Conservation (phyloP, 2,113 vertebrate species). For the Telmatochromis brachygnathus region DNA sequence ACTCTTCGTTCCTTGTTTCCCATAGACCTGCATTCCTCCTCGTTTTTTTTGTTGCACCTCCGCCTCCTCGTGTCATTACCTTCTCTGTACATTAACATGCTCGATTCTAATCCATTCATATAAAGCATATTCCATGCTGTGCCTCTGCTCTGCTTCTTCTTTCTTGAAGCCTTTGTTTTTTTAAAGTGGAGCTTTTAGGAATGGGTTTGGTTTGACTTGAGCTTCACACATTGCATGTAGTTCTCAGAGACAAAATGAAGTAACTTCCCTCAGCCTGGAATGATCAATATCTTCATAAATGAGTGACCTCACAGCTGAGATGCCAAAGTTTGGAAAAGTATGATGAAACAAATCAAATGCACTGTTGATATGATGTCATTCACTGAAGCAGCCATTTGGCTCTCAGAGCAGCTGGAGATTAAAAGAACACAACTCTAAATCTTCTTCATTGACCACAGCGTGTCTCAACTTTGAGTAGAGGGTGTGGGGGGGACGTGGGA, state of each 20-base stretch:
- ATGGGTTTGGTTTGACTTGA: conserved; percentile 9
- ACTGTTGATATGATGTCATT: conserved; percentile 23
- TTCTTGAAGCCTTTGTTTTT: not conserved
- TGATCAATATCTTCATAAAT: conserved; percentile 15
- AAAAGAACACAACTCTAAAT: conserved; percentile 6
- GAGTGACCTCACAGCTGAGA: conserved; percentile 44
- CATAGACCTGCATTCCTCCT: conserved; percentile 10
- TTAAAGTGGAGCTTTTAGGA: not conserved
- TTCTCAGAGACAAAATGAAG: not conserved
- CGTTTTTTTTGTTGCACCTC: not conserved
- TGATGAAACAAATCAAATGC: not conserved
- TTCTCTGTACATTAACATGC: not conserved
- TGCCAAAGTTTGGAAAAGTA: conserved; percentile 53
- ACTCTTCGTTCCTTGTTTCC: not conserved
- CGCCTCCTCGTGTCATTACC: not conserved
- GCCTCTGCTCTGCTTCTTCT: conserved; percentile 41
- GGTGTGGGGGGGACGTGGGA: not conserved
- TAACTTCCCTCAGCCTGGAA: conserved; percentile 4
- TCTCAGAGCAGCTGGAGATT: conserved; percentile 14
- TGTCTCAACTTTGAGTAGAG: not conserved
- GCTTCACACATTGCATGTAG: conserved; percentile 8
- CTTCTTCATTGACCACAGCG: not conserved
- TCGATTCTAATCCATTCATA: not conserved
- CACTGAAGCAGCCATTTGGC: conserved; percentile 7
- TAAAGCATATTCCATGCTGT: conserved; percentile 33